These are phyloP conservation scores for Styela clava DNA, from an alignment of 23 tunicate genomes.

Conservation along the genomic window DNA sequence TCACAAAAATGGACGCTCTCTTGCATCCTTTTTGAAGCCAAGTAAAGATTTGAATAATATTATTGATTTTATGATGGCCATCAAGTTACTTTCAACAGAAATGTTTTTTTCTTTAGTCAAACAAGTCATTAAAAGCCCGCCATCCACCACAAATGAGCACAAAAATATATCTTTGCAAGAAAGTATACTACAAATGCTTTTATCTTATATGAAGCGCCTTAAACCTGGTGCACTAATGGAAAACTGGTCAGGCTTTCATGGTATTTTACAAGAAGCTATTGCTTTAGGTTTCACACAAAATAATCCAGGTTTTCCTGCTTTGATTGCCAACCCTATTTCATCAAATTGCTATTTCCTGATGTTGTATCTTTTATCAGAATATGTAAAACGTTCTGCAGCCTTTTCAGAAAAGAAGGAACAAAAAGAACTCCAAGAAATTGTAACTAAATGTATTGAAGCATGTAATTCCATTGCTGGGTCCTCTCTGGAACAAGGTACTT, in stretches of 20 bases:
- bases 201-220: conserved; percentile 46
- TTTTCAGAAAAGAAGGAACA: conserved; percentile 68
- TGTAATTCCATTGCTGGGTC: conserved; percentile 77
- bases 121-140: conserved; percentile 24
- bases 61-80: conserved; percentile 17
- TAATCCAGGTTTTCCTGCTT: background rate
- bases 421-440: conserved; percentile 85
- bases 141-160: conserved; percentile 1
- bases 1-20: background rate
- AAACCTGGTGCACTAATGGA: conserved; percentile 31
- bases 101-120: conserved; percentile 29
- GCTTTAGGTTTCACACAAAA: conserved; percentile 32
- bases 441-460: conserved; percentile 67
- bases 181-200: conserved; percentile 17
- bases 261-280: conserved; percentile 49
- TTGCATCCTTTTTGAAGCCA: background rate
- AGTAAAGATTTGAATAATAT: conserved; percentile 6
- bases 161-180: conserved; percentile 5
- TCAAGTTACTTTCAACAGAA: conserved; percentile 22
- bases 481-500: conserved; percentile 83
- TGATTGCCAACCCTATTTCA: background rate
- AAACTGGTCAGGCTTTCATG: conserved; percentile 40
- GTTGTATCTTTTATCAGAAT: conserved; percentile 53
- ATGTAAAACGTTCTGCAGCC: conserved; percentile 45
- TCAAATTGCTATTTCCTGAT: conserved; percentile 56